Evolutionary conservation across 2,113 vertebrate genomes (phyloP), one percentile per base, ranked within the genome.

Genomic region (Hucho hucho): DNA sequence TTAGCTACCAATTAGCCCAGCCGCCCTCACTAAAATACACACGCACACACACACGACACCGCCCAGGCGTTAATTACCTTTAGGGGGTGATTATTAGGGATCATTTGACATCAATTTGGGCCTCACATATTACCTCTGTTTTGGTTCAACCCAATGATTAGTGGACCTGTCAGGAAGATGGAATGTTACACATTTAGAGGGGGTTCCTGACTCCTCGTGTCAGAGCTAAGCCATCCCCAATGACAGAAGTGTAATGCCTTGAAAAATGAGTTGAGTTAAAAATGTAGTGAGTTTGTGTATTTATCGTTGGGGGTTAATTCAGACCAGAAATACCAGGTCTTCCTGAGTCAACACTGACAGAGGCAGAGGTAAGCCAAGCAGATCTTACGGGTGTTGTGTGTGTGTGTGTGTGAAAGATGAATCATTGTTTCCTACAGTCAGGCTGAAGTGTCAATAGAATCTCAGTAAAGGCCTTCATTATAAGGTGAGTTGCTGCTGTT

Each of bases 101-200:
- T 93, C 91, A 93, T 94, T 92, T 93, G 89, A 91, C 91, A 92
- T 92, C 89, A 93, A 93, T 94, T 94, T 92, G 86, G 87, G 89
- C 88, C 89, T 91, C 87, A 90, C 90, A 89, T 91, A 92, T 92
- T 93, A 92, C 90, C 90, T 90, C 87, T 93, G 91, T 93, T 92
- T 93, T 89, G 90, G 91, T 93, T 92, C 87, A 87, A 92, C 91
- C 88, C 90, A 87, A 87, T 93, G 92, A 94, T 94, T 94, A 94
- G 92, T 79, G 66, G 83, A 87, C 87, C 92, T 93, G 91, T 93
- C 92, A 92, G 87, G 90, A 93, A 93, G 92, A 94, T 93, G 91
- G 91, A 94, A 92, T 91, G 89, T 91, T 91, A 91, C 89, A 92
- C 90, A 87, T 90, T 88, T 83, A 75, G 88, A 90, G 86, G 88